Evolutionary conservation across 2,113 vertebrate species (phyloP).

Genomic region (Grammomys surdaster): DNA sequence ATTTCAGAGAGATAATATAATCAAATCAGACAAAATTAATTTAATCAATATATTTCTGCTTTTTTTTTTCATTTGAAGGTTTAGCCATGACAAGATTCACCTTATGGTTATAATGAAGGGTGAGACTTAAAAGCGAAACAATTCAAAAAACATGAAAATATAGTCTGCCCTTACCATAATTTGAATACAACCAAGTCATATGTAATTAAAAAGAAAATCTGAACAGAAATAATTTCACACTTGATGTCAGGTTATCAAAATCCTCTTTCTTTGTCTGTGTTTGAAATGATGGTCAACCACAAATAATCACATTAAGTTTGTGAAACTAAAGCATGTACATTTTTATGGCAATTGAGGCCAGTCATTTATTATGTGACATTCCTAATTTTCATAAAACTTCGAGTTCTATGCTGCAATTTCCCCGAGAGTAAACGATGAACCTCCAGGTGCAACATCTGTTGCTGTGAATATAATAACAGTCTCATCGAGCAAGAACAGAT

Average conservation of each 20-base stretch:
- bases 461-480: slow-evolving; percentile 64
- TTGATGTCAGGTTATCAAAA: background rate
- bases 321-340: slow-evolving; percentile 20
- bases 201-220: background rate
- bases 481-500: slow-evolving; percentile 69
- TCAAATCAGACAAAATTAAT: background rate
- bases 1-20: background rate
- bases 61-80: slow-evolving; percentile 14
- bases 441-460: slow-evolving; percentile 77
- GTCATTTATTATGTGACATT: slow-evolving; percentile 48
- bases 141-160: background rate
- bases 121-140: slow-evolving; percentile 8
- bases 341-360: slow-evolving; percentile 4
- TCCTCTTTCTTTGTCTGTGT: background rate
- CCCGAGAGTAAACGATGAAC: slow-evolving; percentile 67
- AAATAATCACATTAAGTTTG: slow-evolving; percentile 26
- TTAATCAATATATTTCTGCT: slow-evolving; percentile 1
- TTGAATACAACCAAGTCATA: background rate
- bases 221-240: background rate
- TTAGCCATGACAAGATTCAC: slow-evolving; percentile 23
- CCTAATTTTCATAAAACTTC: slow-evolving; percentile 62
- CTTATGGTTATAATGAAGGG: background rate
- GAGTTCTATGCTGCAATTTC: slow-evolving; percentile 65
- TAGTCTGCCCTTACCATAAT: background rate
- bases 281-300: slow-evolving; percentile 17